Base-by-base conservation (phyloP, 2,888 invertebrate species). In the Adelphocoris suturalis region DNA sequence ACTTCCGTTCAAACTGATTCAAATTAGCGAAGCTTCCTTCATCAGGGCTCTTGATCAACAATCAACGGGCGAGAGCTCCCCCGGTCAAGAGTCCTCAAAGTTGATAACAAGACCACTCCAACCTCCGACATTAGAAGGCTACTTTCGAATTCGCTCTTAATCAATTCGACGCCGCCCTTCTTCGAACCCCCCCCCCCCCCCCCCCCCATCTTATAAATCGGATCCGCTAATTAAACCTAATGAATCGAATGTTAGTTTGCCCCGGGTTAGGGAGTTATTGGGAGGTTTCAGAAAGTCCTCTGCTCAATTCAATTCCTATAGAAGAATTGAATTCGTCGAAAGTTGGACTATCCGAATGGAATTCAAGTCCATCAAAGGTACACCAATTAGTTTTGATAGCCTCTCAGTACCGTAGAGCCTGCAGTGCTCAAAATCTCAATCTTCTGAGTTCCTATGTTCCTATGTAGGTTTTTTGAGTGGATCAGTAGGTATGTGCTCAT, bases 181-280 rank as follows among this genome's bases (percentile, higher is more conserved):
- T 37, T 37, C 37, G 37, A 5, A 0, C 78, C 46, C 2, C 37
- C 37, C 37, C 3, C 4, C 48, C 7, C 12, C 75, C 46, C 9
- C 46, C 19, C 37, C 7, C 3, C 37, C n/a, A n/a, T 37, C 37
- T 37, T 37, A 19, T n/a, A n/a, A n/a, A n/a, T n/a, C n/a, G n/a
- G n/a, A n/a, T 86, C 86, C 46, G 48, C 86, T 86, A 86, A 86
- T 86, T 86, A 86, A 86, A 75, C 47, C 75, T 86, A 86, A 86
- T 75, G 86, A 86, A 37, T 75, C 46, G 86, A 47, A 86, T 75
- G 75, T 19, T 75, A 86, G 86, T 61, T 61, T 86, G 86, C 46
- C 86, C 47, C 19, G 28, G 3, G 27, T 46, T 37, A 7, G 37
- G 37, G 37, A 37, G 37, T 37, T 37, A 37, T 37, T 37, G 37